Evolutionary conservation across 2,888 invertebrate genomes (phyloP), one percentile per base, ranked within the genome.

Genomic region (Macaria notata): DNA sequence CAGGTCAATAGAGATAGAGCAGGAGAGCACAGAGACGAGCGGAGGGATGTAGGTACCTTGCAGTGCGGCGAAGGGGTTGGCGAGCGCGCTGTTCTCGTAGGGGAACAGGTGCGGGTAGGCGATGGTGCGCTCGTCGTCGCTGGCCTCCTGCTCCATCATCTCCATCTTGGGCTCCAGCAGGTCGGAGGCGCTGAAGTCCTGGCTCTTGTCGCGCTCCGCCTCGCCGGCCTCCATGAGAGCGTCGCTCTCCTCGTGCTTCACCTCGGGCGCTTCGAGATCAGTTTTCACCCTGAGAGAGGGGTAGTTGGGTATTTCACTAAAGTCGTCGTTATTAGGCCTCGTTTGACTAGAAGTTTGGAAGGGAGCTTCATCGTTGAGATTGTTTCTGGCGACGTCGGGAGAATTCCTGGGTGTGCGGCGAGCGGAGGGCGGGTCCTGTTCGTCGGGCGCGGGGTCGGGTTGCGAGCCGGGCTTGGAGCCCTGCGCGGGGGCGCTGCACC

Each of bases 151-250:
- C 82, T 95, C 95, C 77, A 95, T 94, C 69, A 94, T 92, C 90
- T 95, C 95, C 86, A 94, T 88, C 92, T 95, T 95, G 73, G 95
- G 95, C 91, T 94, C 91, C 65, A 92, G 77, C 69, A 92, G 83
- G 75, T 92, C 92, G 41, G 88, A 81, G 64, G 88, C 90, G 65
- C 80, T 88, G 68, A 89, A 88, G 54, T 90, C 91, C 71, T 86
- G 88, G 71, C 83, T 81, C 71, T 87, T 88, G 56, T 87, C 89
- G 9, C 76, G 80, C 54, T 89, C 89, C 49, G 81, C 68, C 70
- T 89, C 91, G 61, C 88, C 89, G 48, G 88, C 88, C 62, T 91
- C 91, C 86, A 89, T 85, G 61, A 88, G 82, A 66, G 84, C 82
- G 68, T 90, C 91, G 69, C 78, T 85, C 72, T 91, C 90, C 76